Base-by-base conservation (phyloP, 2,888 invertebrate species). In the Lithophane leautieri region DNA sequence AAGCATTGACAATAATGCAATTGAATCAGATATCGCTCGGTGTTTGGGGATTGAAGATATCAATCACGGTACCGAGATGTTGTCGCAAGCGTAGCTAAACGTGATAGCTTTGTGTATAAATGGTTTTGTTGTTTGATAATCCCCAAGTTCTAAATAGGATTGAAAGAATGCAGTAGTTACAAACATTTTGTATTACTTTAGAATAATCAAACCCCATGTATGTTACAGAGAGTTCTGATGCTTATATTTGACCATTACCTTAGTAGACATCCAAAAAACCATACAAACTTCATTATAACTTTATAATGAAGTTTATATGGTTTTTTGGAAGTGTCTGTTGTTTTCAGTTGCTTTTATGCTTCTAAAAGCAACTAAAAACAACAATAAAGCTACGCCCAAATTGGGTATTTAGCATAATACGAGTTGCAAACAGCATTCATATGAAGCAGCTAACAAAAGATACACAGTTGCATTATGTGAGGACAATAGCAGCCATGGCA, bases 1-100 rank as follows among this genome's bases (percentile, higher is more conserved):
- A 83, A 78, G 83, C 62, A 83, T 86, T 73, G 72, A 47, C 84
- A 79, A 70, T 83, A 78, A 75, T 79, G 76, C 73, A 71, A 75
- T 85, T 76, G 76, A 65, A 70, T 79, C 70, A 11, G 66, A 56
- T 52, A 50, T 70, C 34, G 63, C 58, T 56, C 47, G 25, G 42
- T 62, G 65, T 78, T 69, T 28, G 62, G 62, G 34, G 34, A 78
- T 34, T 65, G 65, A 50, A 63, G 58, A 75, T 75, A 68, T 47
- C 56, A 74, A 76, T 73, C 16, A 47, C 44, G 60, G 66, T 54
- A 58, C 25, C 19, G 62, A 63, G 11, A 63, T 60, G 70, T 63
- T 52, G 34, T 60, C n/a, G 56, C 58, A 34, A 40, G 58, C n/a
- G 25, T 25, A 47, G 52, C 52, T 78, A 47, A 58, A 56, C 54